Conservation (phyloP, 1,140 invertebrate species). For the Plodia interpunctella region DNA sequence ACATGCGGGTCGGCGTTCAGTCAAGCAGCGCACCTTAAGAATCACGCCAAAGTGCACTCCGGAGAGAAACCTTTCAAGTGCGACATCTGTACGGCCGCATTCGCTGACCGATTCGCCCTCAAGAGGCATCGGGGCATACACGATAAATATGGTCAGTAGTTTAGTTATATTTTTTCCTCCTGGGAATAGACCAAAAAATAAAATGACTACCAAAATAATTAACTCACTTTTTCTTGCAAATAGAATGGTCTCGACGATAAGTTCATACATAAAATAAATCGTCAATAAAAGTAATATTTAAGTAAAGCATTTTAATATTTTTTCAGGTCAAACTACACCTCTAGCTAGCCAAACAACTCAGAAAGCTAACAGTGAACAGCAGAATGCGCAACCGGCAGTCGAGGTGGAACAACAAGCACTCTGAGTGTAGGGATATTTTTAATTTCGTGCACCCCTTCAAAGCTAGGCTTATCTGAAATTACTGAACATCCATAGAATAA, state of each 20-base stretch:
- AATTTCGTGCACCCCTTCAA: conserved; percentile 17
- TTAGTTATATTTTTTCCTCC: no score
- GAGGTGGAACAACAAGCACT: conserved; percentile 59
- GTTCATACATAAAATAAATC: no score
- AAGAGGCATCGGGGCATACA: conserved; percentile 88
- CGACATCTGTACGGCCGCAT: conserved; percentile 91
- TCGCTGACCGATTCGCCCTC: conserved; percentile 88
- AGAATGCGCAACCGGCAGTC: conserved; percentile 41
- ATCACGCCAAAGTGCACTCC: conserved; percentile 89
- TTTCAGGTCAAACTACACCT: conserved; percentile 63
- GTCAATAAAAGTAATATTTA: no score
- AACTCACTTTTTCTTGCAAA: no score
- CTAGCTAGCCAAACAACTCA: conserved; percentile 48
- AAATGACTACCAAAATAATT: no score
- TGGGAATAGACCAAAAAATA: no score
- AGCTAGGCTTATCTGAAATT: not conserved
- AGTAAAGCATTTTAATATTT: conserved; percentile 4
- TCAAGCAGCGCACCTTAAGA: conserved; percentile 91
- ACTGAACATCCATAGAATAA: not conserved
- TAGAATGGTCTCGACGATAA: no score
- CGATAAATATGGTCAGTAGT: conserved; percentile 83
- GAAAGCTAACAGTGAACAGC: conserved; percentile 37
- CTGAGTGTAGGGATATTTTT: conserved; percentile 40
- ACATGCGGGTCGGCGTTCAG: conserved; percentile 91
- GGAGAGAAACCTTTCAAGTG: conserved; percentile 87